phyloP scores from a whole-genome alignment of 37 sponge, comb jelly and placozoan genomes.

The Chondrilla cf. caribensis region DNA sequence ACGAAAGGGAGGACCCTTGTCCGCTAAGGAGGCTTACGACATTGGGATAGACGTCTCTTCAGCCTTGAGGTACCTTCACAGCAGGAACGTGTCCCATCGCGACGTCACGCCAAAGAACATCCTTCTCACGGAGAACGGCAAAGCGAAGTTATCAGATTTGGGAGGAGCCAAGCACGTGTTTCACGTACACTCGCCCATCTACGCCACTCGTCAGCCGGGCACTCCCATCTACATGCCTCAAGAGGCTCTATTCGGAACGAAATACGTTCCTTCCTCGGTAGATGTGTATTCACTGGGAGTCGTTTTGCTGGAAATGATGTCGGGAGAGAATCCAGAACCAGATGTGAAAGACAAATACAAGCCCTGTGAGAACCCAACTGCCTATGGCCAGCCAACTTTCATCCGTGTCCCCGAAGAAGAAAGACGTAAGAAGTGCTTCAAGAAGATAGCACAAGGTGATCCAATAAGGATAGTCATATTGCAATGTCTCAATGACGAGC shows the following conservation, averaged over 20 bases:
- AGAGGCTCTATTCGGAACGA: constrained; percentile 9
- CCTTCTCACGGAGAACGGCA: neutral
- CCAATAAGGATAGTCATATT: neutral
- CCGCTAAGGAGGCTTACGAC: neutral
- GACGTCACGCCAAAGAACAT: constrained; percentile 29
- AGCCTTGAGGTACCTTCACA: constrained; percentile 11
- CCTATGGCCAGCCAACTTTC: neutral
- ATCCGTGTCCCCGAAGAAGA: neutral
- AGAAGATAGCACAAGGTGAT: neutral
- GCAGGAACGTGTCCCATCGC: neutral
- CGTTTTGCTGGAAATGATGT: neutral
- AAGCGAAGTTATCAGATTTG: constrained; percentile 21
- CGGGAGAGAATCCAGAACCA: neutral
- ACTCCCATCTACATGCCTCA: constrained; percentile 19
- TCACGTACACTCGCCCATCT: neutral
- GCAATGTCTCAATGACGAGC: neutral
- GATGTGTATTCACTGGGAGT: constrained; percentile 19
- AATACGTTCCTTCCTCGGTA: neutral
- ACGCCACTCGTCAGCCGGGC: constrained; percentile 1
- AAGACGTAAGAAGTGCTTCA: constrained; percentile 4
- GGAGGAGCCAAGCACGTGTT: constrained; percentile 1
- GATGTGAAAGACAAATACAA: too few species aligned
- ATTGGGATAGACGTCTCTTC: constrained; percentile 14
- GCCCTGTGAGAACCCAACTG: neutral
- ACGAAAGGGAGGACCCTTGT: neutral